phyloP scores from a whole-genome alignment of 2,797 vertebrate genomes.

The Hylomyscus alleni region DNA sequence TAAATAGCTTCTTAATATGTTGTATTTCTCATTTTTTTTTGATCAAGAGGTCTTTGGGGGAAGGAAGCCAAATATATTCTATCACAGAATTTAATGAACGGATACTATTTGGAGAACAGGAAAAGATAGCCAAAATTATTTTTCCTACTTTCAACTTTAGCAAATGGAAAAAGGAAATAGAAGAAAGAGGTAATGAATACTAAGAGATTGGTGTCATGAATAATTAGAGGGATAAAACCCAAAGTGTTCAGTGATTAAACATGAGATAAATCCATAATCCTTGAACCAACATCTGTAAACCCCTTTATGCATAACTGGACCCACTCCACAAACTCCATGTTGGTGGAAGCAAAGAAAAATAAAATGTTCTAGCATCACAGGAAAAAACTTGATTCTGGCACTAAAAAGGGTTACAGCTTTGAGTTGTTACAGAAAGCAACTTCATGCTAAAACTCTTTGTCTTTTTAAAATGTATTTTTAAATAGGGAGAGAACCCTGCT shows the following conservation, averaged over 20 bases:
- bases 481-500: slow-evolving; percentile 92
- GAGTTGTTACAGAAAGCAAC: slow-evolving; percentile 92
- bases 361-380: slow-evolving; percentile 89
- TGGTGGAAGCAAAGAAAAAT: slow-evolving; percentile 86
- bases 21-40: slow-evolving; percentile 51
- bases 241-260: slow-evolving; percentile 76
- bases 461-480: slow-evolving; percentile 91
- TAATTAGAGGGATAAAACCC: slow-evolving; percentile 69
- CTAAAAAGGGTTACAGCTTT: slow-evolving; percentile 91
- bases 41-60: slow-evolving; percentile 26
- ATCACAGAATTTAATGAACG: slow-evolving; percentile 63
- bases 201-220: slow-evolving; percentile 64
- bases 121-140: slow-evolving; percentile 64
- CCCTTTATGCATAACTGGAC: slow-evolving; percentile 84
- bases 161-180: slow-evolving; percentile 88
- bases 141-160: slow-evolving; percentile 91
- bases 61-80: slow-evolving; percentile 56
- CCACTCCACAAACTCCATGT: slow-evolving; percentile 82
- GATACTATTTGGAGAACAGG: slow-evolving; percentile 78
- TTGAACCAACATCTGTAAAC: slow-evolving; percentile 86
- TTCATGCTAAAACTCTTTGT: slow-evolving; percentile 92
- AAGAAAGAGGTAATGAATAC: slow-evolving; percentile 63
- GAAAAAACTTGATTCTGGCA: slow-evolving; percentile 91
- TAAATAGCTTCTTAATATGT: slow-evolving; percentile 54
- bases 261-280: slow-evolving; percentile 77